Conservation (phyloP, 2,113 vertebrate genomes). For the Procavia capensis region DNA sequence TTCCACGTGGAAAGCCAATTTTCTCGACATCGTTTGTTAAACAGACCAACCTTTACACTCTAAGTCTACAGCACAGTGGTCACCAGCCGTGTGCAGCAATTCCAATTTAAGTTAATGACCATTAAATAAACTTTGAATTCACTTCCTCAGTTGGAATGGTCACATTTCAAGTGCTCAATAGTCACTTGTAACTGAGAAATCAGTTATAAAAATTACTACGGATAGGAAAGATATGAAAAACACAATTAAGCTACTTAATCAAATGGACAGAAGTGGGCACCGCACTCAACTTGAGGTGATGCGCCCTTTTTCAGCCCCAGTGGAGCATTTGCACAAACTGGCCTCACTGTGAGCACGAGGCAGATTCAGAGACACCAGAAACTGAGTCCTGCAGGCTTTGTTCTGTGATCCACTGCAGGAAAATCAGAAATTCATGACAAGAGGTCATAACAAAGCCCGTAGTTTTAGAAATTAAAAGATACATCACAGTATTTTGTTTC, state of each 20-base stretch:
- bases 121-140: background rate
- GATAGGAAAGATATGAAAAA: accelerated
- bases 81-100: accelerated
- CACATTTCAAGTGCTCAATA: background rate
- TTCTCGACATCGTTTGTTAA: accelerated
- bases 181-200: background rate
- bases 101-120: background rate
- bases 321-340: background rate
- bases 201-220: accelerated
- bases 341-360: background rate
- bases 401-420: background rate
- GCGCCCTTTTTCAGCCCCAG: accelerated
- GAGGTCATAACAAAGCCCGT: background rate
- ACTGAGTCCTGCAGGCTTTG: accelerated
- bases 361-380: background rate
- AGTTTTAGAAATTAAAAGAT: background rate
- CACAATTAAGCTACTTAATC: accelerated
- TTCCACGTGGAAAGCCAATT: accelerated
- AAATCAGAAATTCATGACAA: background rate
- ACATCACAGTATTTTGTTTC: accelerated
- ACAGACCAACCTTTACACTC: no score
- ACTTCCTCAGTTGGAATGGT: background rate
- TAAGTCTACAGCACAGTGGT: accelerated
- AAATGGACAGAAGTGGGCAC: accelerated
- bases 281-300: accelerated